A percentile compares a stretch with the other conserved stretches of the same genome.
Conservation (phyloP, 1,140 invertebrate species). For the Drosophila ambigua region DNA sequence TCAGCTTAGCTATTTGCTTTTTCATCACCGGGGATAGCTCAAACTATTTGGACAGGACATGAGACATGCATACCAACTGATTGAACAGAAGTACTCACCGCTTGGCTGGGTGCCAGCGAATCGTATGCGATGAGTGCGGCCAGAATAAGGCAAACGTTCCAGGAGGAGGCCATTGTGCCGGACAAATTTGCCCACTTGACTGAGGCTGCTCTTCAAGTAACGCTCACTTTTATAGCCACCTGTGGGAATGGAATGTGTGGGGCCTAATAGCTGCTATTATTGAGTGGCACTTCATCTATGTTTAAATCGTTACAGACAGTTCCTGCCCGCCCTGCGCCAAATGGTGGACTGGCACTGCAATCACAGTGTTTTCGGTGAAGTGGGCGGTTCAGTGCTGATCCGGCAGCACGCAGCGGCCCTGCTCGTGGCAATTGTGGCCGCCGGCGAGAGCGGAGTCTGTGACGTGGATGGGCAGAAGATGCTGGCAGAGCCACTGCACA, state of each 20-base stretch:
- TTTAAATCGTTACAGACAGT: constrained; percentile 57
- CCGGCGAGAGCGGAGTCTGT: constrained; percentile 58
- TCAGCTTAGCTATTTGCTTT: constrained; percentile 64
- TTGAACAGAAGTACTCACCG: constrained; percentile 24
- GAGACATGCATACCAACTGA: background rate
- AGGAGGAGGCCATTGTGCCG: constrained; percentile 35
- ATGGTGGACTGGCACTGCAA: constrained; percentile 82
- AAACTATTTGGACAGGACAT: constrained; percentile 17
- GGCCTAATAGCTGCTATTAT: constrained; percentile 56
- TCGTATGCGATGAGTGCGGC: constrained; percentile 29
- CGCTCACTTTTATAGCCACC: constrained; percentile 46
- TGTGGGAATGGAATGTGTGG: background rate
- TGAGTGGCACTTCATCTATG: constrained; percentile 15
- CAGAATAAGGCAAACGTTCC: constrained; percentile 24
- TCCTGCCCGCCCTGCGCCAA: constrained; percentile 73
- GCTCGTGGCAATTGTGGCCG: constrained; percentile 61
- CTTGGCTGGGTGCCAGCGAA: constrained; percentile 16
- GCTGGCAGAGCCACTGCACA: constrained; percentile 61
- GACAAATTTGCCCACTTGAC: constrained; percentile 23
- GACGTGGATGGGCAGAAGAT: constrained; percentile 59
- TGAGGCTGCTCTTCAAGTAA: constrained; percentile 11
- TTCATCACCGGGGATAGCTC: constrained; percentile 51
- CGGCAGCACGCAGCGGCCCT: constrained; percentile 81
- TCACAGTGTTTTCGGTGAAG: constrained; percentile 67
- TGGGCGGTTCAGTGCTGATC: constrained; percentile 69